Base-by-base conservation (phyloP, 2,888 invertebrate genomes). In the Allygus modestus region DNA sequence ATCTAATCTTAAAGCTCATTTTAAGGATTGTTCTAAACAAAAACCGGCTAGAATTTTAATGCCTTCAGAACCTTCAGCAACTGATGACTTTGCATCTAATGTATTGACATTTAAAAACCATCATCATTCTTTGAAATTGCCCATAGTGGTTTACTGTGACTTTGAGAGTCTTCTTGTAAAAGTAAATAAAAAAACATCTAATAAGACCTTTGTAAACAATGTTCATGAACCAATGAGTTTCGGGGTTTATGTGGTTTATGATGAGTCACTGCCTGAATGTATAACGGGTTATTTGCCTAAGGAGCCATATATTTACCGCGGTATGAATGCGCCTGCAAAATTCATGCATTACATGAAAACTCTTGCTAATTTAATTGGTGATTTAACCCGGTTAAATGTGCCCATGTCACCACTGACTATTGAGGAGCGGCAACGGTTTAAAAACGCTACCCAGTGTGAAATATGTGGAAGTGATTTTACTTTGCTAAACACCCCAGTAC, bases 71-170 rank as follows among this genome's bases (percentile, higher is more conserved):
- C n/a, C n/a, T n/a, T n/a, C n/a, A 4, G 28, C 26, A 17, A 51
- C 23, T 20, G 20, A n/a, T 46, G 43, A 28, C 7, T 46, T 12
- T 46, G 12, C 17, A n/a, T 26, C 28, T 23, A 31, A 46, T 43
- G 54, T 79, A 51, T 54, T 79, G 1, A 46, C 46, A 51, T 79
- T 79, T 51, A 79, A 51, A 51, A 79, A 79, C 43, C 43, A 79
- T 51, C 51, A 79, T 23, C 31, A 79, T 31, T 28, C 28, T 28
- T 31, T 61, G 28, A 54, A 31, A 58, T 28, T 81, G 31, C 81
- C 81, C 28, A 61, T 81, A 5, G 81, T 81, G 9, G n/a, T 54
- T 9, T 81, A 81, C 37, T 61, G 61, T 12, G 81, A 81, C 37
- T 81, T 81, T 61, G 81, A 81, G 26, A 61, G 58, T 61, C 28